Conservation (phyloP, 2,797 vertebrate genomes). For the Syngnathus rostellatus region DNA sequence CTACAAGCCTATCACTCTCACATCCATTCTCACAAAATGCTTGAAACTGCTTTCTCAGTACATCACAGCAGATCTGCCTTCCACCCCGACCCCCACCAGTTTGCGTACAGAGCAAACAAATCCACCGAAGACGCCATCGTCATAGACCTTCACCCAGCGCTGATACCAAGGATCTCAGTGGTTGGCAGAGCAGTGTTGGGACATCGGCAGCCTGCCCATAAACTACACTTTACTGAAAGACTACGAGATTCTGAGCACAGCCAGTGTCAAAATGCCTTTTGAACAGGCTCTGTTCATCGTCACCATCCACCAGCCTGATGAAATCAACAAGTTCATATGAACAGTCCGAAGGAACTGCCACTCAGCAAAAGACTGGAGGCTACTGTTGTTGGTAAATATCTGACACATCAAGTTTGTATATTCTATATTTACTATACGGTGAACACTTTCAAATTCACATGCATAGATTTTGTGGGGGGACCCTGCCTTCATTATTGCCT, state of each 20-base stretch:
- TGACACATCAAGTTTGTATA: background rate
- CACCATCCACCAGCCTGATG: slow-evolving; percentile 16
- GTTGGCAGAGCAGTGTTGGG: slow-evolving; percentile 36
- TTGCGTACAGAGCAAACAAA: background rate
- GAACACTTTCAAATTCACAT: background rate
- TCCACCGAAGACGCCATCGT: too few species aligned
- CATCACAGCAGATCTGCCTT: too few species aligned
- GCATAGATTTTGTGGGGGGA: background rate
- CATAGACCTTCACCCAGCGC: too few species aligned
- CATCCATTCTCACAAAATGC: too few species aligned
- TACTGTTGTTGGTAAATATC: slow-evolving; percentile 54
- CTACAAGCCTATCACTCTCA: too few species aligned
- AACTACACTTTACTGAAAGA: slow-evolving; percentile 52
- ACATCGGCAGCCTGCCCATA: slow-evolving; percentile 60
- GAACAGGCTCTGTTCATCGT: slow-evolving; percentile 41
- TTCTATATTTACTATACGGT: background rate
- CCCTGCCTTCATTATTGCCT: too few species aligned
- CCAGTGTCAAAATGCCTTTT: rapidly evolving
- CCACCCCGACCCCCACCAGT: background rate
- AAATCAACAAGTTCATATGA: slow-evolving; percentile 53
- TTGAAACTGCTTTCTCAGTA: too few species aligned
- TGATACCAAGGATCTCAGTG: slow-evolving; percentile 43
- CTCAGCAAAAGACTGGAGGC: slow-evolving; percentile 32
- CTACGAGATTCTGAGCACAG: rapidly evolving
- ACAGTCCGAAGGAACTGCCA: background rate